Evolutionary conservation across 2,113 vertebrate species (phyloP).

Genomic region (Crotophaga sulcirostris): DNA sequence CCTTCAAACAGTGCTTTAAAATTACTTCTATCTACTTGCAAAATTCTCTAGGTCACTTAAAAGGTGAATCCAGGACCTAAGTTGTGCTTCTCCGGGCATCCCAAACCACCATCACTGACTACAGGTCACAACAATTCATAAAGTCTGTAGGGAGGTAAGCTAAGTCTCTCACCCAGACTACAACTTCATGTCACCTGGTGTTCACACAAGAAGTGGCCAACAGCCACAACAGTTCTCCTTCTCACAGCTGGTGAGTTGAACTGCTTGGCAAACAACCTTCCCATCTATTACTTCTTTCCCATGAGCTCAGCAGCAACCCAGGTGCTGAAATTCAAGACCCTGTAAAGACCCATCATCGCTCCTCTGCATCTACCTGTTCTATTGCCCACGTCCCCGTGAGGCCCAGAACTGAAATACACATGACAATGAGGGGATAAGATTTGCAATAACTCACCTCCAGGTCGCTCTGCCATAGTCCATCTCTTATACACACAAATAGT

Average conservation of each 20-base stretch:
- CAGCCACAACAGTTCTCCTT: neutral
- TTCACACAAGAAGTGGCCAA: neutral
- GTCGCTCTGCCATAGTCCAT: neutral
- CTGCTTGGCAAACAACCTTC: neutral
- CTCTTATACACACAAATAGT: neutral
- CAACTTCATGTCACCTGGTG: neutral
- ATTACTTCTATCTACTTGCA: neutral
- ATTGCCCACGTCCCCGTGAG: fast-evolving
- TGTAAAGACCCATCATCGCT: neutral
- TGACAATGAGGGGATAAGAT: neutral
- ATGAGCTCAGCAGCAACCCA: neutral
- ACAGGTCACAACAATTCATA: neutral
- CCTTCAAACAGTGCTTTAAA: neutral
- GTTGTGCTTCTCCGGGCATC: neutral
- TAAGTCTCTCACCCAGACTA: neutral
- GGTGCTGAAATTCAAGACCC: neutral
- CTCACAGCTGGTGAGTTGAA: neutral
- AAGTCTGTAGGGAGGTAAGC: neutral
- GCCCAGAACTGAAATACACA: neutral
- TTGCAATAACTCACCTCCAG: neutral
- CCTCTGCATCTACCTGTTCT: neutral
- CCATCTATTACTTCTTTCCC: neutral
- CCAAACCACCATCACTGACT: fast-evolving
- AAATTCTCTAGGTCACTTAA: neutral
- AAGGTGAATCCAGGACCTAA: neutral